Base-by-base conservation (phyloP, 2,797 vertebrate species). In the Arctocebus calabarensis region DNA sequence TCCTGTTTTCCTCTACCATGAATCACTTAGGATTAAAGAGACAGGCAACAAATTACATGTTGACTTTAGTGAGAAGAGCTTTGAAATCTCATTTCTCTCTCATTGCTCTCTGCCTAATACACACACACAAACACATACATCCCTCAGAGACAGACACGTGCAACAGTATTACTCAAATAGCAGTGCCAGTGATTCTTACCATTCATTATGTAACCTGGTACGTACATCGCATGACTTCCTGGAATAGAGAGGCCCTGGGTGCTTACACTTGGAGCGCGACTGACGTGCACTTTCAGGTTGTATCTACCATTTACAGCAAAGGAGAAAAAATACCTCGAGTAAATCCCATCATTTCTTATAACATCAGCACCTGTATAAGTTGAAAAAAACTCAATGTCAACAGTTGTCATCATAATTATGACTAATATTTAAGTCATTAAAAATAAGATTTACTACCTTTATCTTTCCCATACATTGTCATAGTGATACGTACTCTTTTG, bases 321-420 rank as follows among this genome's bases (percentile, higher is more conserved):
- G 81, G 97, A 92, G 88, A 97, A 98, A 82, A 98, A 98, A 94
- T 98, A 98, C 87, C 96, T 98, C 3, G 98, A 98, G 96, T 98
- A 98, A 86, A 98, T 95, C 1, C 98, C 98, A 96, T 98, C 98
- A 94, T 97, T 94, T 97, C 97, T 97, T 25, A 97, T 79, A 91
- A 94, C 20, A 96, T 98, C 98, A 84, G 98, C 98, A 96, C 98
- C 98, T 98, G 96, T 8, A 68, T 11, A 78, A 7, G 85, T 16
- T 61, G 86, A 25, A 94, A 96, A 96, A 90, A 88, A 73, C 11
- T 71, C 52, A 93, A 0, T 48, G 34, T 95, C 57, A 97, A 37
- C 10, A 71, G 3, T 89, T 70, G 52, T 79, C 59, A 73, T 88
- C 34, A 81, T 5, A 62, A 27, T 71, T 94, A 84, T 70, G 71